Conservation (phyloP, 92 coral and sea anemone species). For the Zoanthus sansibaricus region DNA sequence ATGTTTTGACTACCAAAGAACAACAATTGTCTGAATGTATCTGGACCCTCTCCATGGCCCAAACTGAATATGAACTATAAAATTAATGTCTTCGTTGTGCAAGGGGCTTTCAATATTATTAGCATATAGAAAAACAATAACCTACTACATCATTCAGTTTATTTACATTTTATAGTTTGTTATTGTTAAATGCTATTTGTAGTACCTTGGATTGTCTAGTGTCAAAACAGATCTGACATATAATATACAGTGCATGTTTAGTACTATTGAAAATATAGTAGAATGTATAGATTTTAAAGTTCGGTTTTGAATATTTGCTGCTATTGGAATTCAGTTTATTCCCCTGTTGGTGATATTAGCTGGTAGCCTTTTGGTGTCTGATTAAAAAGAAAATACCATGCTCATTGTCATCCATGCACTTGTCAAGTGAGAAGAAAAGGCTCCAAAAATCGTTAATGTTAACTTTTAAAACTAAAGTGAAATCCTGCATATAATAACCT, state of each 20-base stretch:
- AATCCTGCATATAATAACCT: conserved; percentile 8
- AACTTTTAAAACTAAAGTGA: conserved; percentile 14
- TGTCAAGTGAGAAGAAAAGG: conserved; percentile 13
- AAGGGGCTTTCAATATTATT: neutral
- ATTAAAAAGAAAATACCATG: conserved; percentile 9
- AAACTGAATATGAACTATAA: conserved; percentile 1
- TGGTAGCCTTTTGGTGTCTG: conserved; percentile 21
- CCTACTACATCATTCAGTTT: conserved; percentile 7
- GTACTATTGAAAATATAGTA: too few species aligned
- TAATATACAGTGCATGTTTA: neutral
- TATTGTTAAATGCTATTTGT: conserved; percentile 12
- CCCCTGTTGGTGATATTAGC: conserved; percentile 9
- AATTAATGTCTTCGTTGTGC: conserved; percentile 12
- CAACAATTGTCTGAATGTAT: too few species aligned
- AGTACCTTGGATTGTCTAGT: conserved; percentile 14
- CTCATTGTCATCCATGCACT: conserved; percentile 15
- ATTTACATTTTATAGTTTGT: conserved; percentile 12
- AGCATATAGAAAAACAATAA: neutral
- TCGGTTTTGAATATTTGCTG: neutral
- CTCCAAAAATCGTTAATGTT: conserved; percentile 5
- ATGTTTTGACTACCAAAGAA: too few species aligned
- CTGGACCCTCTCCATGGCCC: too few species aligned
- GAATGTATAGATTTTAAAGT: neutral
- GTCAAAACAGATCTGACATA: conserved; percentile 13
- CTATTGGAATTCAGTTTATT: conserved; percentile 13